Base-by-base conservation (phyloP, 2,888 invertebrate genomes). In the Protonemura montana region DNA sequence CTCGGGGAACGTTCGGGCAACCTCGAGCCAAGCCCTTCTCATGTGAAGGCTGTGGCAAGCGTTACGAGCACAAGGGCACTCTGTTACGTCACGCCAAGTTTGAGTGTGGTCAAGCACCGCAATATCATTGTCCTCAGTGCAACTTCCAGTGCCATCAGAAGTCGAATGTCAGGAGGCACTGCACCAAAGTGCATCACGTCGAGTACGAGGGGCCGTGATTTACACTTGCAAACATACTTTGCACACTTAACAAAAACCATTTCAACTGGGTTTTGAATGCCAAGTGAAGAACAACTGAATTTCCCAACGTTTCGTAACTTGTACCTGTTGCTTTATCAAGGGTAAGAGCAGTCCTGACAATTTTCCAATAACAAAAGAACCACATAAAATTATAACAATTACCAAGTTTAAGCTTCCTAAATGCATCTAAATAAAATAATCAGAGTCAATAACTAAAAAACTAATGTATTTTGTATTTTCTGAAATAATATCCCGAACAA, bases 51-150 rank as follows among this genome's bases (percentile, higher is more conserved):
- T 85, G 85, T 78, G 85, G 78, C 16, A 85, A 85, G 80, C 29
- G 80, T 25, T 85, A 85, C 78, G 41, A 85, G 76, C 85, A 85
- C 42, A 29, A 27, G 13, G 41, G 77, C 28, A 80, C 85, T 10
- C 80, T 85, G 78, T 26, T 77, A n/a, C 76, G 35, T 27, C 85
- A 85, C 42, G 76, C 42, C 77, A 30, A 35, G 27, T 80, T 78
- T 42, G 85, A 77, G 30, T 85, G 85, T 26, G 78, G 80, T 35
- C 29, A 35, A 16, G 35, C 76, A 21, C 78, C 78, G 26, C 77
- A 78, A 6, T 85, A 80, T 25, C 30, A 85, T n/a, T 85, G 85
- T 35, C 78, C 77, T 0, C 25, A 0, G 16, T 85, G 85, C n/a
- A 2, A 10, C 1, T 59, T 59, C 59, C 59, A 21, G 2, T 59